A percentile compares a stretch with the other conserved stretches of the same genome.
Conservation (phyloP, 2,113 vertebrate species). For the Cervus canadensis region DNA sequence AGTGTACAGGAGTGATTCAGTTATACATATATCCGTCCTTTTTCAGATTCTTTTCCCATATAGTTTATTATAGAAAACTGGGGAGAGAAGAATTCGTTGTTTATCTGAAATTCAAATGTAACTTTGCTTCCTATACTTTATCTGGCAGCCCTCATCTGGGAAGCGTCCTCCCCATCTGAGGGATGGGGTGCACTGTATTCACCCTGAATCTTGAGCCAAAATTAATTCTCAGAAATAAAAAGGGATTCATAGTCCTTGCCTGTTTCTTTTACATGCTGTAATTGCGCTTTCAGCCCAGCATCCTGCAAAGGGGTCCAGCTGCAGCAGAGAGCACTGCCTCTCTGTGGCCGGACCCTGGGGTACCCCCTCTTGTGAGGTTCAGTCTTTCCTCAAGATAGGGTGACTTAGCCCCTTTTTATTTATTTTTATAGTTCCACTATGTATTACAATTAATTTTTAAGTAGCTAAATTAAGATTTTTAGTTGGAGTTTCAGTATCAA, state of each 20-base stretch:
- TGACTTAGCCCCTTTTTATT: neutral
- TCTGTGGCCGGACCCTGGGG: neutral
- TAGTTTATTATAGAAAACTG: neutral
- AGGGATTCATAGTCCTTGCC: neutral
- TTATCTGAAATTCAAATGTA: neutral
- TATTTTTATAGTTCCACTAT: neutral
- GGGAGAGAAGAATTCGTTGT: neutral
- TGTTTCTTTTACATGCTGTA: neutral
- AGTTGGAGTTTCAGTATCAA: neutral
- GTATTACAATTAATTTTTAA: neutral
- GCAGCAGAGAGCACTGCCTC: neutral
- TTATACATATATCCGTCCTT: neutral
- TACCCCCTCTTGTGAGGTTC: neutral
- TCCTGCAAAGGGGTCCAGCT: neutral
- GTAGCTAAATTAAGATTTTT: neutral
- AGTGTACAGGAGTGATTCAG: neutral
- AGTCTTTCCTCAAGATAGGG: neutral
- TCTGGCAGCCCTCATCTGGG: neutral
- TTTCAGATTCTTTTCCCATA: neutral
- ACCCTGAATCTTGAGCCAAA: neutral
- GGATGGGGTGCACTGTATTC: neutral
- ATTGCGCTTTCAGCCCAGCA: neutral
- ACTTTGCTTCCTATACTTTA: neutral
- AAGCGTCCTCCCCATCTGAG: neutral
- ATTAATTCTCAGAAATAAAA: neutral